These are phyloP conservation scores for Pyrocoelia pectoralis DNA, from an alignment of 2,888 invertebrate species.

Conservation along the genomic window DNA sequence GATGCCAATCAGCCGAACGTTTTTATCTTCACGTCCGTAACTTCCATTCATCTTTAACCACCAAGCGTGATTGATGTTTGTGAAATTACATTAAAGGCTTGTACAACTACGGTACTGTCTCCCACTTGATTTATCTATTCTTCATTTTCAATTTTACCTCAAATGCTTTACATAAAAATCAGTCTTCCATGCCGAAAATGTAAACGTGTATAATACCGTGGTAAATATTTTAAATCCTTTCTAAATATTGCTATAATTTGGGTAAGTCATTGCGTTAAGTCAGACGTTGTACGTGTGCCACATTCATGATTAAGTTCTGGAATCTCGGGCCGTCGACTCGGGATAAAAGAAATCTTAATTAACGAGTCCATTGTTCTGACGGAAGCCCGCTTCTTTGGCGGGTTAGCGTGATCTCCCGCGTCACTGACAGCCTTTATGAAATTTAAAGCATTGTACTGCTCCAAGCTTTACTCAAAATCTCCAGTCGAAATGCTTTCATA, in stretches of 20 bases:
- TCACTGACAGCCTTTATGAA: constrained; percentile 43
- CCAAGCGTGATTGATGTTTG: constrained; percentile 39
- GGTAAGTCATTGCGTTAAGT: constrained; percentile 38
- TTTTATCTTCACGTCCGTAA: constrained; percentile 23
- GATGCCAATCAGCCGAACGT: constrained; percentile 29
- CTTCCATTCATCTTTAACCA: constrained; percentile 38
- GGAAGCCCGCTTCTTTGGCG: constrained; percentile 63
- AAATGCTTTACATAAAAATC: background rate
- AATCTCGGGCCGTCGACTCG: constrained; percentile 38
- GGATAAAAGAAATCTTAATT: constrained; percentile 78
- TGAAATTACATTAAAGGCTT: constrained; percentile 39
- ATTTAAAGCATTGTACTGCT: constrained; percentile 37
- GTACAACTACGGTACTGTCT: constrained; percentile 28
- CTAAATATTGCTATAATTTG: constrained; percentile 35
- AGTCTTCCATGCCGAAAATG: background rate
- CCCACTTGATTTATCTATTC: constrained; percentile 33
- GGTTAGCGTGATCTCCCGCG: constrained; percentile 45
- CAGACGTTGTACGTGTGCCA: constrained; percentile 39
- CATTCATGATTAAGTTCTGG: constrained; percentile 42
- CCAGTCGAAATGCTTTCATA: constrained; percentile 36
- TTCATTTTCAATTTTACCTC: constrained; percentile 14
- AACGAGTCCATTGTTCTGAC: constrained; percentile 78
- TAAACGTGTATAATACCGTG: constrained; percentile 20
- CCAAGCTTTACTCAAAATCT: constrained; percentile 34
- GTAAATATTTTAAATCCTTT: constrained; percentile 26